Conservation (phyloP, 2,113 vertebrate genomes). For the Octodon degus region DNA sequence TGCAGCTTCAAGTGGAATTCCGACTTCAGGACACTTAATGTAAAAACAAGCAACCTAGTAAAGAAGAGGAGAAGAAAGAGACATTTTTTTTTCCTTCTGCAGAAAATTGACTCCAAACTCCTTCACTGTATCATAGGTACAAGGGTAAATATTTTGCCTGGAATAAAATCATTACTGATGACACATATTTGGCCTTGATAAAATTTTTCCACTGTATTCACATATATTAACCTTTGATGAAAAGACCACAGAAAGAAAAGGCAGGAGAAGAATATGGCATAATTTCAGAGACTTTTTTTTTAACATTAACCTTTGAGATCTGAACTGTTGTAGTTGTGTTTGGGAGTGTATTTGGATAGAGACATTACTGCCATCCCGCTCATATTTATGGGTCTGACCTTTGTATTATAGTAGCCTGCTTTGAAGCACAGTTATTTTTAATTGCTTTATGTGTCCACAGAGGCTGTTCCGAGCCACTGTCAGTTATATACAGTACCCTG, state of each 20-base stretch:
- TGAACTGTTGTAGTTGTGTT: slow-evolving; percentile 69
- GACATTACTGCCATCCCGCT: slow-evolving; percentile 76
- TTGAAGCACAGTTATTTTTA: slow-evolving; percentile 85
- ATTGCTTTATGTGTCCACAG: slow-evolving; percentile 85
- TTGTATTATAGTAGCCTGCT: slow-evolving; percentile 80
- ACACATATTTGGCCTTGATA: slow-evolving; percentile 70
- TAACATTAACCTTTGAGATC: slow-evolving; percentile 76
- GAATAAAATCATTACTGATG: slow-evolving; percentile 73
- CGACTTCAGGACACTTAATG: slow-evolving; percentile 56
- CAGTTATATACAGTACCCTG: slow-evolving; percentile 79
- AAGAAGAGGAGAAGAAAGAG: background rate
- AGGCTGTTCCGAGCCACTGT: slow-evolving; percentile 79
- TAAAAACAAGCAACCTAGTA: slow-evolving; percentile 77
- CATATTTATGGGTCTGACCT: slow-evolving; percentile 85
- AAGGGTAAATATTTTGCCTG: slow-evolving; percentile 78
- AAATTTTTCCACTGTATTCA: slow-evolving; percentile 68
- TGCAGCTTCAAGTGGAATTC: slow-evolving; percentile 77
- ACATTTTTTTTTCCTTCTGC: slow-evolving; percentile 61
- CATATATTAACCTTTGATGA: slow-evolving; percentile 79
- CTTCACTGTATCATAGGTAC: slow-evolving; percentile 48
- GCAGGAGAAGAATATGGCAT: background rate
- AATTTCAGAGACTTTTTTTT: slow-evolving; percentile 71
- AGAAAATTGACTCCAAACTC: slow-evolving; percentile 67
- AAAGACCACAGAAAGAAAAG: slow-evolving; percentile 64
- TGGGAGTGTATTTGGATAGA: slow-evolving; percentile 70